Percentiles rank a stretch among this genome's conserved stretches.
Evolutionary conservation across 1,140 invertebrate species (phyloP).

Genomic region (Drosophila ambigua): DNA sequence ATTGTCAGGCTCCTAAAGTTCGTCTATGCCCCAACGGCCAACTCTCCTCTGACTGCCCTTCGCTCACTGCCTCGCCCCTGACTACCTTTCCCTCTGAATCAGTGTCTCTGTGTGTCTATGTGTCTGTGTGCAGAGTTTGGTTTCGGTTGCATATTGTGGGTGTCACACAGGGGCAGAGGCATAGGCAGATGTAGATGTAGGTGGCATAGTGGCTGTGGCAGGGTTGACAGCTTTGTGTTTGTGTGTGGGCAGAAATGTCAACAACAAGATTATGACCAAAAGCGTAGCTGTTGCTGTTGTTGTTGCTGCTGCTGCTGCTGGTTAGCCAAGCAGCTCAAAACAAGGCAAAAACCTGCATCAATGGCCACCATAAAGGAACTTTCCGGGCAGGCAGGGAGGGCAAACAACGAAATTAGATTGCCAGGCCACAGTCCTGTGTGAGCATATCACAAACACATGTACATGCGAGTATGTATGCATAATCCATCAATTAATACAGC

Average conservation of each 20-base stretch:
- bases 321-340: conserved; percentile 67
- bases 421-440: not conserved
- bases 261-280: conserved; percentile 70
- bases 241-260: conserved; percentile 69
- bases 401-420: conserved; percentile 52
- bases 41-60: not conserved
- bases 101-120: conserved; percentile 12
- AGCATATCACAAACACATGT: not conserved
- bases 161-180: conserved; percentile 6
- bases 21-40: not conserved
- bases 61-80: conserved; percentile 1
- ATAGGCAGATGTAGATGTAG: not conserved
- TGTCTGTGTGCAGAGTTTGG: conserved; percentile 21
- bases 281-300: conserved; percentile 30
- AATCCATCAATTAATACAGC: conserved; percentile 73
- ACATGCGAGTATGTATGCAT: conserved; percentile 30
- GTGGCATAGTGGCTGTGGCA: not conserved
- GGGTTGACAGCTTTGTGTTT: conserved; percentile 54
- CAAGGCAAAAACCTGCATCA: conserved; percentile 48
- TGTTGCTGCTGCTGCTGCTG: conserved; percentile 33
- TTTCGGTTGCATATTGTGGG: conserved; percentile 59
- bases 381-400: conserved; percentile 10
- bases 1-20: too few species aligned
- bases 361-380: conserved; percentile 42
- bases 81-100: conserved; percentile 6